phyloP scores from a whole-genome alignment of 2,888 invertebrate species.

The Cheilosia vernalis region DNA sequence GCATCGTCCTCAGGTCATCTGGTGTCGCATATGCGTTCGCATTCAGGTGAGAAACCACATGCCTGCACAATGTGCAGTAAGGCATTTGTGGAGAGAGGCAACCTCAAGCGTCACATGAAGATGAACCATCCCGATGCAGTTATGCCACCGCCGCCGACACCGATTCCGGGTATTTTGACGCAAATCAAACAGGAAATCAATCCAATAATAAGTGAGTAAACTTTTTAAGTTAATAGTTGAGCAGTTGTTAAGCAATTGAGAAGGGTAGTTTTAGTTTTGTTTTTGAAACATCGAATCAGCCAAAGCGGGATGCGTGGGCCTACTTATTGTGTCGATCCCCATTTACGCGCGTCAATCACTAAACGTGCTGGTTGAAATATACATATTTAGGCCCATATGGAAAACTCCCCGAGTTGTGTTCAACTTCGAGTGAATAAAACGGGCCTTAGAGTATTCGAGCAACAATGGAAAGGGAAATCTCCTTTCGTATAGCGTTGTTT shows the following conservation, averaged over 20 bases:
- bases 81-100: slow-evolving; percentile 92
- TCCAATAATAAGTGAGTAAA: slow-evolving; percentile 82
- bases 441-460: no score
- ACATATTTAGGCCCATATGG: no score
- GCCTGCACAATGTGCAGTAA: slow-evolving; percentile 90
- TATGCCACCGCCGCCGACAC: slow-evolving; percentile 83
- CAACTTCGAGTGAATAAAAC: no score
- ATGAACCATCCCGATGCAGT: slow-evolving; percentile 87
- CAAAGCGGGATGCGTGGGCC: no score
- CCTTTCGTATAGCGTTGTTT: no score
- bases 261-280: no score
- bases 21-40: slow-evolving; percentile 91
- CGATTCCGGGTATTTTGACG: slow-evolving; percentile 82
- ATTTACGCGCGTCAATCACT: no score
- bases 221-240: slow-evolving; percentile 16
- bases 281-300: neutral
- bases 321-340: no score
- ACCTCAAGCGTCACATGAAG: slow-evolving; percentile 89
- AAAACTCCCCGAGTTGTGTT: no score
- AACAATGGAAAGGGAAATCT: no score
- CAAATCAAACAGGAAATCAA: slow-evolving; percentile 83
- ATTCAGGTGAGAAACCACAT: slow-evolving; percentile 86
- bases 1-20: slow-evolving; percentile 85
- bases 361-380: no score
- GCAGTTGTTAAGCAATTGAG: neutral